Conservation (phyloP, 2,888 invertebrate species). For the Metacarcinus magister region DNA sequence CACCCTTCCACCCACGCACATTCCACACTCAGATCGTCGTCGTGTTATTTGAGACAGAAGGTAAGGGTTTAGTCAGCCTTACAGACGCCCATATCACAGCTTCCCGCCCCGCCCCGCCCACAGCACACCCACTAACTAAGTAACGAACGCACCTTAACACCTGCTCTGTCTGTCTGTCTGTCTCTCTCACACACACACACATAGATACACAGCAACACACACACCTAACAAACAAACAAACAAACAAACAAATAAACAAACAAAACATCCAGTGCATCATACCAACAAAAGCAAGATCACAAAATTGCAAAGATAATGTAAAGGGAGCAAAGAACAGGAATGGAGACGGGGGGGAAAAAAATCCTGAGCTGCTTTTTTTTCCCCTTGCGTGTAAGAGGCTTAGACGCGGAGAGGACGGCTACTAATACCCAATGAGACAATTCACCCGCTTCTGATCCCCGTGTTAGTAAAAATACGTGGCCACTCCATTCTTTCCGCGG, state of each 20-base stretch:
- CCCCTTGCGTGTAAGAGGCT: neutral
- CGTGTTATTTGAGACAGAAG: neutral
- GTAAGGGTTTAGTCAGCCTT: neutral
- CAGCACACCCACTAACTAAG: neutral
- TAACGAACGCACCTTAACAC: neutral
- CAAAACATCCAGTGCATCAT: neutral
- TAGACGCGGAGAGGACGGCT: constrained; percentile 15
- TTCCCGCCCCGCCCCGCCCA: neutral
- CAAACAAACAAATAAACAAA: neutral
- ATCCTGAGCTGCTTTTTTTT: no score
- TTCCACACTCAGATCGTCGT: neutral
- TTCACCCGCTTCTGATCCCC: neutral
- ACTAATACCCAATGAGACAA: constrained; percentile 63
- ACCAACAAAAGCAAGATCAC: neutral
- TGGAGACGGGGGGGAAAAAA: neutral
- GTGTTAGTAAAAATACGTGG: neutral
- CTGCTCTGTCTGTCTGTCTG: constrained; percentile 7
- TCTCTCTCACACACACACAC: neutral
- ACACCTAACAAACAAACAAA: neutral
- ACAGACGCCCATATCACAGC: neutral
- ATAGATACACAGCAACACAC: neutral
- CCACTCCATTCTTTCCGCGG: neutral
- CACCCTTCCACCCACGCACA: constrained; percentile 1
- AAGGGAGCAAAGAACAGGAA: constrained; percentile 50
- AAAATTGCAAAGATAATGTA: neutral